Evolutionary conservation across 1,140 invertebrate genomes (phyloP).

Genomic region (Cydia amplana): DNA sequence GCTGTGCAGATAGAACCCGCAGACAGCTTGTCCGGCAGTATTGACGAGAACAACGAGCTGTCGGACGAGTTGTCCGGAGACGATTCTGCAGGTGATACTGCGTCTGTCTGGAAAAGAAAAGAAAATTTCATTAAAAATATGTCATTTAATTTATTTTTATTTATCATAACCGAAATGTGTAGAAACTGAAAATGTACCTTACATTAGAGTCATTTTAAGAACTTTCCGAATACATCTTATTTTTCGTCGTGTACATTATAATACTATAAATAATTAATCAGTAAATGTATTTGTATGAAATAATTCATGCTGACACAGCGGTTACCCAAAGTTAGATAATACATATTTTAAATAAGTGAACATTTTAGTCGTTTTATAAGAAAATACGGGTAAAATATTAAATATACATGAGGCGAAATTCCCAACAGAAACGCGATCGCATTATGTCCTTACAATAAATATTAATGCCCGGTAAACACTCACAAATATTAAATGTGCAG

Average conservation of each 20-base stretch:
- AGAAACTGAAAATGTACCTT: no score
- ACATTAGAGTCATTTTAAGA: no score
- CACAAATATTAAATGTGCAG: conserved; percentile 67
- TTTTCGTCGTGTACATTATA: no score
- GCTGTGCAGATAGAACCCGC: conserved; percentile 71
- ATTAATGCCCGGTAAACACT: conserved; percentile 54
- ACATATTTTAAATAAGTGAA: no score
- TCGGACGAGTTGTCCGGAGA: conserved; percentile 51
- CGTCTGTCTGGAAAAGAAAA: conserved; percentile 64
- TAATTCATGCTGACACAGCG: no score
- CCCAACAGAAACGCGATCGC: neutral
- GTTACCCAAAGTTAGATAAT: no score
- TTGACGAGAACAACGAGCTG: conserved; percentile 30
- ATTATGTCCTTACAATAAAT: conserved; percentile 28
- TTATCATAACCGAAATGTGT: neutral
- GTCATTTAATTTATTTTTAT: neutral
- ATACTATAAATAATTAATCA: no score
- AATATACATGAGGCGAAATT: neutral
- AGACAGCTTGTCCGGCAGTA: conserved; percentile 46
- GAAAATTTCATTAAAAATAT: conserved; percentile 38
- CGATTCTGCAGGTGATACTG: conserved; percentile 45
- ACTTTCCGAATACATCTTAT: no score
- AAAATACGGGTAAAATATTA: neutral
- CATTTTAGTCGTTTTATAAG: neutral
- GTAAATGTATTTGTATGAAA: no score